A percentile compares a stretch with the other conserved stretches of the same genome.
These are phyloP conservation scores for Euproctis similis DNA, from an alignment of 2,888 invertebrate genomes.

Conservation along the genomic window DNA sequence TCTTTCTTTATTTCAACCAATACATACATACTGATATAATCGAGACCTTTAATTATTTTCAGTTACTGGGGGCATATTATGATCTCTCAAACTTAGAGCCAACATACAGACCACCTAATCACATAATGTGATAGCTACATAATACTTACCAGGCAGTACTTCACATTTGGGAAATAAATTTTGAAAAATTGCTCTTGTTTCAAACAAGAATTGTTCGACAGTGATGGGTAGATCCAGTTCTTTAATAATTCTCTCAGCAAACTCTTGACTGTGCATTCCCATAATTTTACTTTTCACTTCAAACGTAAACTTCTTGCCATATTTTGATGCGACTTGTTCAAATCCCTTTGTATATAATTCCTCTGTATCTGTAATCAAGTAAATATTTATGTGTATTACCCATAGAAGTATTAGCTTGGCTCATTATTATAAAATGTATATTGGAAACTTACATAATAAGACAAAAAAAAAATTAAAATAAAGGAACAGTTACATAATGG, in stretches of 20 bases:
- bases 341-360: constrained; percentile 83
- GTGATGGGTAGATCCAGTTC: constrained; percentile 79
- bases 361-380: constrained; percentile 83
- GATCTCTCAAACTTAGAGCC: too few species aligned
- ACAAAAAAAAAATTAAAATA: too few species aligned
- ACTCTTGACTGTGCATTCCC: constrained; percentile 81
- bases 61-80: too few species aligned
- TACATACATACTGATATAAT: too few species aligned
- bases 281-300: constrained; percentile 83
- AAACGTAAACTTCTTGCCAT: constrained; percentile 85
- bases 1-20: too few species aligned
- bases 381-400: too few species aligned
- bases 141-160: constrained; percentile 82
- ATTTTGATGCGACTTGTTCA: constrained; percentile 79
- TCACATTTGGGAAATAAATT: constrained; percentile 77
- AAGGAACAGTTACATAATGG: too few species aligned
- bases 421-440: too few species aligned
- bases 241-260: constrained; percentile 76
- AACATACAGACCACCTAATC: too few species aligned
- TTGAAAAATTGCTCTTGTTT: constrained; percentile 70
- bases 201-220: constrained; percentile 79
- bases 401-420: not conserved
- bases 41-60: too few species aligned
- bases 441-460: too few species aligned
- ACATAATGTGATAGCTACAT: too few species aligned